phyloP scores from a whole-genome alignment of 2,113 vertebrate genomes.

The Chauna torquata region DNA sequence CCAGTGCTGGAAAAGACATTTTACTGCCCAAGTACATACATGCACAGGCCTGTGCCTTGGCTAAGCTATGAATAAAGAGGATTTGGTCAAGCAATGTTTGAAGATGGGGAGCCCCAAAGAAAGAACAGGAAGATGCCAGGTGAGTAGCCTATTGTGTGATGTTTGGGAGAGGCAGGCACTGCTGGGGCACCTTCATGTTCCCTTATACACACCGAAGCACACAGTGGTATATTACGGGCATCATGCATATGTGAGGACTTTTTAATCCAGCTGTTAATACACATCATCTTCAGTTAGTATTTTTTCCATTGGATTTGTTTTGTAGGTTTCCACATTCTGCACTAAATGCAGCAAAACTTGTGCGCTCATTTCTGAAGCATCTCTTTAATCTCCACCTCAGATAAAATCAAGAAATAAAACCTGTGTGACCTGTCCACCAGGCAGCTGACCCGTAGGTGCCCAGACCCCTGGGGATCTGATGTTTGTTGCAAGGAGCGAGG shows the following conservation, averaged over 20 bases:
- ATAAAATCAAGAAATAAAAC: not conserved
- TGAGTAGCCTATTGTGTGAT: not conserved
- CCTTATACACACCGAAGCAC: not conserved
- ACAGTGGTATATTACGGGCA: too few relatives aligned
- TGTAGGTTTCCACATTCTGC: not conserved
- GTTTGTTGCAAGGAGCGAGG: not conserved
- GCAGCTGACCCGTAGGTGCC: not conserved
- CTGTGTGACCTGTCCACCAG: too few relatives aligned
- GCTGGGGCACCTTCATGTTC: not conserved
- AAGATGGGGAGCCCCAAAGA: not conserved
- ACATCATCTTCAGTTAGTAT: not conserved
- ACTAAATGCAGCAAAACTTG: not conserved
- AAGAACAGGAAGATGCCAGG: not conserved
- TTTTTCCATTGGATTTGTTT: not conserved
- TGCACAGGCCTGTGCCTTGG: not conserved
- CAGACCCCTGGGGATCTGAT: not conserved
- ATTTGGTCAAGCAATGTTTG: not conserved
- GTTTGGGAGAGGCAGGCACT: not conserved
- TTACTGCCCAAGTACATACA: not conserved
- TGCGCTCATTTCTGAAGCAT: accelerated
- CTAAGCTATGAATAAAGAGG: not conserved
- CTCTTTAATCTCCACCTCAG: not conserved
- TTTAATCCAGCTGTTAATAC: not conserved
- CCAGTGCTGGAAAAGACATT: not conserved
- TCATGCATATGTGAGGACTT: not conserved